Percentiles rank a stretch among this genome's conserved stretches.
phyloP scores from a whole-genome alignment of 2,797 vertebrate species.

The Danionella dracula region DNA sequence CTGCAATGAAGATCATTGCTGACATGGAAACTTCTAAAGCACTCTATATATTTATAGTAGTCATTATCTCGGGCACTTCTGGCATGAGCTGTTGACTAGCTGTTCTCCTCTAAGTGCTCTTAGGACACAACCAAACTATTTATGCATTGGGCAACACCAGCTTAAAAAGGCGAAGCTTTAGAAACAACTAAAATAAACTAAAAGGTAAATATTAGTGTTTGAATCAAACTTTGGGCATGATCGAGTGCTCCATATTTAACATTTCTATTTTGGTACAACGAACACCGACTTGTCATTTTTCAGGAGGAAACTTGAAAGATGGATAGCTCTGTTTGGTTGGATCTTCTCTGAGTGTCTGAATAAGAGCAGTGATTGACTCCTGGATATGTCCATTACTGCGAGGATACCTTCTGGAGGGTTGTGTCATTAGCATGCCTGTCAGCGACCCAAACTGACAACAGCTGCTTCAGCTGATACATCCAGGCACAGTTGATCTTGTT shows the following conservation, averaged over 20 bases:
- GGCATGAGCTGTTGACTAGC: slow-evolving; percentile 27
- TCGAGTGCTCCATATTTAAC: not conserved
- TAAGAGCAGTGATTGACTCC: slow-evolving; percentile 4
- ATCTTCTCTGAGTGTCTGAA: not conserved
- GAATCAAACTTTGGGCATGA: too few species aligned
- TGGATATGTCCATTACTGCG: slow-evolving; percentile 24
- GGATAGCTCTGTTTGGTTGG: not conserved
- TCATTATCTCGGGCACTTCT: slow-evolving; percentile 58
- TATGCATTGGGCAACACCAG: slow-evolving; percentile 1
- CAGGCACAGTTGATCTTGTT: slow-evolving; percentile 24
- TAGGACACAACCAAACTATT: slow-evolving; percentile 39
- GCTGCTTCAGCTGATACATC: slow-evolving; percentile 50
- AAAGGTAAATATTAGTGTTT: too few species aligned
- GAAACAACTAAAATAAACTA: not conserved
- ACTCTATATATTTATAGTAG: slow-evolving; percentile 65
- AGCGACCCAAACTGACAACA: slow-evolving; percentile 39
- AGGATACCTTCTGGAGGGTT: slow-evolving; percentile 28
- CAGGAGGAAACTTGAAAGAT: not conserved
- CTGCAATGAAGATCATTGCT: slow-evolving; percentile 47
- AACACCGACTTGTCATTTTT: not conserved
- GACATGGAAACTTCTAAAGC: slow-evolving; percentile 64
- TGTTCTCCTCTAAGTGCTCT: slow-evolving; percentile 24
- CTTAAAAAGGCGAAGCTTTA: not conserved
- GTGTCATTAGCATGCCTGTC: slow-evolving; percentile 48
- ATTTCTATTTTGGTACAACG: not conserved